Base-by-base conservation (phyloP, 2,888 invertebrate genomes). In the Isoperla grammatica region DNA sequence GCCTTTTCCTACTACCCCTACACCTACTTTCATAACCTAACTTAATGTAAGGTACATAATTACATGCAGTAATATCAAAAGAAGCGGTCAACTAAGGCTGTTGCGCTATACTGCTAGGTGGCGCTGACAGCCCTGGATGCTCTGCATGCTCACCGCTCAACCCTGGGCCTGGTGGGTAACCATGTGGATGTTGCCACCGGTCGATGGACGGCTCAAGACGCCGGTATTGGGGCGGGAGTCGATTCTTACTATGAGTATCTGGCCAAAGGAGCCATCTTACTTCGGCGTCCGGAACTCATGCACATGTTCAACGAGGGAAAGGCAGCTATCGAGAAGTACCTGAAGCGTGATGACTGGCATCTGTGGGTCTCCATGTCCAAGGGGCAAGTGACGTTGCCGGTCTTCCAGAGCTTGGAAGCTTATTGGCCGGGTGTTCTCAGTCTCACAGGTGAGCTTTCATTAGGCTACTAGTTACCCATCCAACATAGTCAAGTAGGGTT, bases 321-420 rank as follows among this genome's bases (percentile, higher is more conserved):
- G 54, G 76, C 77, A 49, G 82, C 87, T 0, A 90, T 93, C 43
- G 91, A 93, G 69, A 88, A 88, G 68, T 88, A 92, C 70, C 77
- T 98, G 68, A 88, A 92, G 69, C 87, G 90, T 69, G 96, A 95
- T 68, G 97, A 99, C 73, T 99, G 99, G 98, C 95, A 96, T 72
- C 84, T 98, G 68, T 99, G 98, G 98, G 98, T 95, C 0, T 91
- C 95, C n/a, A 99, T 99, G 98, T 83, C 88, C 48, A 91, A 95
- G 69, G 98, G 94, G 0, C 90, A 93, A 71, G 90, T 98, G 5
- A 95, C 97, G 0, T 76, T 96, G 68, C 97, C 98, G 0, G 90
- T 98, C n/a, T 99, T 98, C 75, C 98, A 99, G 73, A 97, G 96
- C 0, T 78, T 99, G 19, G 99, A 99, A 76, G 92, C 98, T 0